Conservation (phyloP, 2,888 invertebrate genomes). For the Aphodius granarius region DNA sequence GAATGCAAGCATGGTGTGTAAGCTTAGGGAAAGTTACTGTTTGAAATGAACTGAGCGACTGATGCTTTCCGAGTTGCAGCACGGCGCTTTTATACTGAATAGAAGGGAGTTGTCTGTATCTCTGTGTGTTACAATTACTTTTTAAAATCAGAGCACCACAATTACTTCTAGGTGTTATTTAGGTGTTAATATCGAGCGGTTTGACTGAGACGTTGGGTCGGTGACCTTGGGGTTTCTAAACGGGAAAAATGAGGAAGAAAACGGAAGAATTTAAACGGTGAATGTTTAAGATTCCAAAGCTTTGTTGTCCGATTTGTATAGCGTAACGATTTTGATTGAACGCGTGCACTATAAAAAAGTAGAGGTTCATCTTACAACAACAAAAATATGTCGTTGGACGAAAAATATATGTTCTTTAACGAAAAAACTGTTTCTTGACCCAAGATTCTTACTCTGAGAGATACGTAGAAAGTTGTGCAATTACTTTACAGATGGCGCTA, state of each 20-base stretch:
- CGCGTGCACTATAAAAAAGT: too few relatives aligned
- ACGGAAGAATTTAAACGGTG: background rate
- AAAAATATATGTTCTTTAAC: too few relatives aligned
- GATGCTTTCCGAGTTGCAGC: slow-evolving; percentile 30
- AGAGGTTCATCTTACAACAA: too few relatives aligned
- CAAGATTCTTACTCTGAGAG: too few relatives aligned
- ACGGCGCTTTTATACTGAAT: slow-evolving; percentile 37
- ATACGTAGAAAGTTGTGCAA: too few relatives aligned
- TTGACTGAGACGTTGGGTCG: background rate
- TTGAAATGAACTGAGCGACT: slow-evolving; percentile 32
- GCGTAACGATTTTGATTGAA: background rate
- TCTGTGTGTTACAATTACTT: slow-evolving; percentile 3
- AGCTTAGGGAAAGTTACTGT: slow-evolving; percentile 14
- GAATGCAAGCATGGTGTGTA: slow-evolving; percentile 36
- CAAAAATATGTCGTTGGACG: too few relatives aligned
- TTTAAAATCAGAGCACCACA: slow-evolving; percentile 1
- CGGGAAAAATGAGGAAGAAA: background rate
- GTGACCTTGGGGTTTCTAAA: slow-evolving; percentile 11
- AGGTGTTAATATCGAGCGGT: slow-evolving; percentile 1
- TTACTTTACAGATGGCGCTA: too few relatives aligned
- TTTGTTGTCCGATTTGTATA: background rate
- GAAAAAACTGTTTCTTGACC: too few relatives aligned
- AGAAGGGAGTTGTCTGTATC: background rate
- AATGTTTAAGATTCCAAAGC: background rate
- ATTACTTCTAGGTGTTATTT: slow-evolving; percentile 4